Evolutionary conservation across 1,140 invertebrate species (phyloP), one percentile per base, ranked within the genome.

Genomic region (Brachionus plicatilis): DNA sequence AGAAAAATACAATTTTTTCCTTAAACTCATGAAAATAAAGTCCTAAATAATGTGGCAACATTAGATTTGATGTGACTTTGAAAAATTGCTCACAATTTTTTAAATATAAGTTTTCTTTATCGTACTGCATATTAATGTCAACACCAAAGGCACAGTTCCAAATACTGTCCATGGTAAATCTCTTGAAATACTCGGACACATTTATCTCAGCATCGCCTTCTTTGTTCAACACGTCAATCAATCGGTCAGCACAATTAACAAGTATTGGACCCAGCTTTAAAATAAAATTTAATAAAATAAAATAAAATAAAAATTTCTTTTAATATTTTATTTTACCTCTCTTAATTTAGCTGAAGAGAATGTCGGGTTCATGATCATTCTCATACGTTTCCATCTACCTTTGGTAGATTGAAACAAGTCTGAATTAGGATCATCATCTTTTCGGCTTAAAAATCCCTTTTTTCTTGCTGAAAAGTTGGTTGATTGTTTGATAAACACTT

Each of bases 101-200:
- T 76, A 6, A 14, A 27, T 45, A 60, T 79, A 79, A 20, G 11
- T 45, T 17, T 91, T 85, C 85, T 90, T n/a, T 88, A 90, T 88
- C 85, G 86, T 90, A 37, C 88, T 60, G 68, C 12, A 84, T 60
- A 20, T 75, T 66, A n/a, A 50, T 75, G 45, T 75, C 70, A 41
- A 84, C n/a, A 12, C 68, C 47, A 78, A 75, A 56, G 11, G 65
- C 83, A 72, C 65, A 70, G 20, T 84, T 79, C 50, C 53, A 84
- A 50, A 83, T 85, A n/a, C n/a, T 17, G 3, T 65, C 79, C 75
- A 79, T 78, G 9, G 80, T 60, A 17, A 43, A 79, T n/a, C 41
- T 14, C 11, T 50, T 24, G 68, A 89, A 90, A 12, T 80, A 80
- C 41, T 80, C 43, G 0, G 76, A 29, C 27, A 80, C 33, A 29